Evolutionary conservation across 2,113 vertebrate genomes (phyloP).

Genomic region (rat (Rattus norvegicus)): GRCr8 NC_086022.1:161867501-161868000

Average conservation of each 20-base stretch:
- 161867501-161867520: no score
- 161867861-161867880: conserved; percentile 90
- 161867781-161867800: conserved; percentile 81
- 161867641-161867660: not conserved
- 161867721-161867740: conserved; percentile 80
- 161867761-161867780: conserved; percentile 65
- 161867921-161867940: conserved; percentile 81
- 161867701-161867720: conserved; percentile 18
- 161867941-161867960: conserved; percentile 58
- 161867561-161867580: not conserved
- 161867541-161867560: not conserved
- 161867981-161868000: conserved; percentile 71
- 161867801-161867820: conserved; percentile 89
- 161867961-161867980: conserved; percentile 54
- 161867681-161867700: conserved; percentile 19
- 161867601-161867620: not conserved
- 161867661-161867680: not conserved
- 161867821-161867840: conserved; percentile 91
- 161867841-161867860: conserved; percentile 90
- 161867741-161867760: conserved; percentile 85
- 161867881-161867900: conserved; percentile 91
- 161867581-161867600: not conserved
- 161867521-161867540: not conserved
- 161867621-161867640: not conserved
- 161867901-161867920: conserved; percentile 88